Conservation (phyloP, 2,797 vertebrate species). For the Chrysocyon brachyurus region DNA sequence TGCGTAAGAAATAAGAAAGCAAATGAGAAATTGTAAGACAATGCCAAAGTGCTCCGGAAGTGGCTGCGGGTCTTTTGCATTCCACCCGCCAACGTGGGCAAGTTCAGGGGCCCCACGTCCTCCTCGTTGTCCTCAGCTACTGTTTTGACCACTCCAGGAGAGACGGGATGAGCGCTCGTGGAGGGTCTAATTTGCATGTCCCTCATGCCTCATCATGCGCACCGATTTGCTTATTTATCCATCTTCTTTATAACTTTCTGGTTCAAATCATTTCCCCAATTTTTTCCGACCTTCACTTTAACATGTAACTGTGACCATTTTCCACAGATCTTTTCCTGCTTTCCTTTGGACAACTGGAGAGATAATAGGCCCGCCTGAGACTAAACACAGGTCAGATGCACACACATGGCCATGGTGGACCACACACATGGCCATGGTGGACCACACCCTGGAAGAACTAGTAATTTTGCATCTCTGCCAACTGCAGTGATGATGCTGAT, state of each 20-base stretch:
- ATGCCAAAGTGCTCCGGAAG: not conserved
- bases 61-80: no score
- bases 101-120: not conserved
- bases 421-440: not conserved
- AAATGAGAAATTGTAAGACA: not conserved
- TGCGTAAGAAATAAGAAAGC: not conserved
- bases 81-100: not conserved
- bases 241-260: not conserved
- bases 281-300: not conserved
- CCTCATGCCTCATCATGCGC: not conserved
- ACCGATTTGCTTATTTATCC: not conserved
- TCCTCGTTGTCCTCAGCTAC: not conserved
- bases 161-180: not conserved
- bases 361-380: not conserved
- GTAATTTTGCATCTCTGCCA: not conserved
- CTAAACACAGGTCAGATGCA: not conserved
- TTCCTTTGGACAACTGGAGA: not conserved
- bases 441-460: not conserved
- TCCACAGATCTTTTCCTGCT: not conserved
- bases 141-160: not conserved
- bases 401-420: not conserved
- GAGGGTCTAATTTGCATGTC: not conserved
- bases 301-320: not conserved
- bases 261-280: not conserved
- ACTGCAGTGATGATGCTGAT: not conserved